Evolutionary conservation across 2,113 vertebrate species (phyloP), one percentile per base, ranked within the genome.

Genomic region (Mirounga angustirostris): DNA sequence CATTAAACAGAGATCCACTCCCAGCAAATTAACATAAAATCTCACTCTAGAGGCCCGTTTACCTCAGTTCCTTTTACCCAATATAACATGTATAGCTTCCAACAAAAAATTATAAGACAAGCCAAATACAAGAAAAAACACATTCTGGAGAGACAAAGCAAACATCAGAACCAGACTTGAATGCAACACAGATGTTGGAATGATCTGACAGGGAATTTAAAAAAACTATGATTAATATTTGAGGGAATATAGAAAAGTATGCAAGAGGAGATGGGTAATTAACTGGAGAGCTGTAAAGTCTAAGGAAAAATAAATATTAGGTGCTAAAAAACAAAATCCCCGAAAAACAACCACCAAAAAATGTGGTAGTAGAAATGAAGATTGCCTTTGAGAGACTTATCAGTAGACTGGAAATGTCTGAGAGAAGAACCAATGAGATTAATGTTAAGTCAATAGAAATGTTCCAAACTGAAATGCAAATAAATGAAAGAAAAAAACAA

Each of bases 1-100:
- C 30, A 79, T 71, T 90, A 65, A 94, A 65, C 46, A 88, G n/a
- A 71, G 36, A 10, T 46, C 22, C 59, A 52, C 11, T 58, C 26
- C 26, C 54, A 73, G 36, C 5, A 94, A 69, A 89, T 71, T 79
- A 91, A 83, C 46, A 78, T 87, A 91, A 95, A 90, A 63, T 21
- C 15, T 91, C 76, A 79, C 33, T 54, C 36, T 43, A 33, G 46
- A 73, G 36, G 16, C 30, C 76, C 63, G 43, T 58, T 82, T 88
- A 36, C 43, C 43, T 63, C 46, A 36, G 18, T 63, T 85, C 40
- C 7, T 71, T 71, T 78, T 61, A 88, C 26, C 4, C 40, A 59
- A 36, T 19, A 30, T 43, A 74, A 36, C 16, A 58, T 12, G 15
- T 65, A 33, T 91, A 56, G 14, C 30, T 94, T 94, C 91, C 56